Evolutionary conservation across 1,140 invertebrate species (phyloP), one percentile per base, ranked within the genome.

Genomic region (Streblospio benedicti): DNA sequence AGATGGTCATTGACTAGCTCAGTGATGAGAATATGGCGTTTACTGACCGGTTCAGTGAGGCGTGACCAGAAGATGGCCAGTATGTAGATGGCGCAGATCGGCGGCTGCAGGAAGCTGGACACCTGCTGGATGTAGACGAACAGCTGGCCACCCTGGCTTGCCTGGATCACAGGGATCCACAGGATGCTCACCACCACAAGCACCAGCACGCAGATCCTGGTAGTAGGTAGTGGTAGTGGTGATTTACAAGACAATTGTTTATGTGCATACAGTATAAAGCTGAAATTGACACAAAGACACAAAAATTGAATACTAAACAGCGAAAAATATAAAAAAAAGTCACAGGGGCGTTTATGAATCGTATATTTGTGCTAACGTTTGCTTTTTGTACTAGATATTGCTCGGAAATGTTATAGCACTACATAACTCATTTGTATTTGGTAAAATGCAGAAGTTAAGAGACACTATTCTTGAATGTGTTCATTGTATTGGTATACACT

Each of bases 51-150:
- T 73, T 84, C 83, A 68, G 81, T 84, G 25, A 74, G 79, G 60
- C 82, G 63, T 38, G 75, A 70, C 71, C 79, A 79, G 66, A 82
- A 81, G 18, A 83, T 67, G n/a, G 81, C 83, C 4, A 82, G 67
- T 18, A 83, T 66, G 64, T 80, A 84, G 20, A 83, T 73, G 18
- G 82, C 81, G 64, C 81, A 82, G 18, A 84, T 79, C 18, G 82
- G 83, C 9, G 83, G 83, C 1, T 82, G 74, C 51, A 83, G 68
- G 70, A 79, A 83, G 50, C 77, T 78, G 14, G 83, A 82, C 35
- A 84, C 79, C 52, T 76, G 69, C 69, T 84, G 83, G 62, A 84
- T 82, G 67, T 84, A 84, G 61, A 80, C 76, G 71, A 83, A 84
- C 18, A 84, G 72, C 63, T 82, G 79, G 6, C 74, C 73, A 38